Base-by-base conservation (phyloP, 2,797 vertebrate genomes). In the Sternarchorhynchus goeldii region DNA sequence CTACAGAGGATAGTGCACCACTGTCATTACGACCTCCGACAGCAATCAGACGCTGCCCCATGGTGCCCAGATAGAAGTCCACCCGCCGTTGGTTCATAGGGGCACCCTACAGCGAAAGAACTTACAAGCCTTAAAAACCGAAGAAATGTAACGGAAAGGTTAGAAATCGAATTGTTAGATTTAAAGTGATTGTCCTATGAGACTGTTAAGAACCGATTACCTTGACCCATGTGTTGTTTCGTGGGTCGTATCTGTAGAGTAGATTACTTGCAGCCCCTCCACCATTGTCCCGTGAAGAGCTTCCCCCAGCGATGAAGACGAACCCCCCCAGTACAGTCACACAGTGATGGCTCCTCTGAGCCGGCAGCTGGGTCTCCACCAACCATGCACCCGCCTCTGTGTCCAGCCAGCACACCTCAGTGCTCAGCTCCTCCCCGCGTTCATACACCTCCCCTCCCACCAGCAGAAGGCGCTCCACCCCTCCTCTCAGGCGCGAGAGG, bases 201-300 rank as follows among this genome's bases (percentile, higher is more conserved):
- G 62, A 76, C 32, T 21, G 18, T 10, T 4, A 14, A 16, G 20
- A 16, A 29, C 20, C 2, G 90, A n/a, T 69, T 92, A 99, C 97
- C 96, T 93, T 95, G 87, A 94, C 94, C 97, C 97, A 98, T 83
- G 94, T 94, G 90, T 95, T 95, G 93, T 94, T 94, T 60, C 97
- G 94, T 73, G 97, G 97, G 88, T 99, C 95, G 80, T 98, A 98
- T 90, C 97, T 92, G 93, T 98, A 96, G 83, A 98, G 94, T 81
- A 97, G 91, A 89, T 94, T 95, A 45, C 96, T 97, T 2, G 96
- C 95, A 0, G 96, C 94, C 6, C 95, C 96, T 81, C 95, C 96
- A 10, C 95, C 95, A 7, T 95, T 95, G 92, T 97, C 95, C 45
- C 95, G 89, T 2, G 95, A 97, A n/a, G 95, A 96, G 87, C 96